Evolutionary conservation across 2,113 vertebrate genomes (phyloP).

Genomic region (Rhinichthys klamathensis): DNA sequence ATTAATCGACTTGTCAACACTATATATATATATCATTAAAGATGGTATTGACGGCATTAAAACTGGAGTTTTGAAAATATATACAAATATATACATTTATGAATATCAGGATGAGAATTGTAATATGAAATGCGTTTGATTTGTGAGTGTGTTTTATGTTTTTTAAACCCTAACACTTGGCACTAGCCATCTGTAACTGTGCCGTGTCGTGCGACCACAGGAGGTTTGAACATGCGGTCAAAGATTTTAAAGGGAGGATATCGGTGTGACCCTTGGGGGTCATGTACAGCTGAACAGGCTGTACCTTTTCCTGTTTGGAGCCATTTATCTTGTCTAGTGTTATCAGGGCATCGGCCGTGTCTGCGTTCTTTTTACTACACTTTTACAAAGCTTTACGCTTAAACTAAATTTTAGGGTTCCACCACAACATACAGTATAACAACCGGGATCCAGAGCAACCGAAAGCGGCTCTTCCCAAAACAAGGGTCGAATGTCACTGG

Average conservation of each 20-base stretch:
- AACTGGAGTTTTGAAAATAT: background rate
- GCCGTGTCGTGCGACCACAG: background rate
- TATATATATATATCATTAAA: too few relatives aligned
- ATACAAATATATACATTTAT: background rate
- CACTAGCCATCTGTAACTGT: background rate
- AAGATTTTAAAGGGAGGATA: constrained; percentile 50
- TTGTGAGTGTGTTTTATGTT: background rate
- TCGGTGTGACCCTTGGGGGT: constrained; percentile 42
- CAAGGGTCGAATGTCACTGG: constrained; percentile 54
- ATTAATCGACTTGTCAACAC: too few relatives aligned
- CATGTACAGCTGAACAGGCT: constrained; percentile 35
- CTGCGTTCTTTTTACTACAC: constrained; percentile 12
- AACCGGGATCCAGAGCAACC: background rate
- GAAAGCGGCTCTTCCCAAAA: constrained; percentile 53
- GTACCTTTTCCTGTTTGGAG: constrained; percentile 52
- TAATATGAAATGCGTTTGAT: background rate
- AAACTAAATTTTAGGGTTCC: background rate
- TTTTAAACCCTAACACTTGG: background rate
- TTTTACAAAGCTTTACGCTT: background rate
- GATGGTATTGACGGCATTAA: background rate
- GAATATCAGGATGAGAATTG: background rate
- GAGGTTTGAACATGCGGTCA: constrained; percentile 26
- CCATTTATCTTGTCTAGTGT: constrained; percentile 36
- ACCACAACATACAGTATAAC: background rate
- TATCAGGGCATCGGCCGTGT: constrained; percentile 42